These are phyloP conservation scores for Sphenodon punctatus DNA, from an alignment of 2,797 vertebrate species.

Conservation along the genomic window DNA sequence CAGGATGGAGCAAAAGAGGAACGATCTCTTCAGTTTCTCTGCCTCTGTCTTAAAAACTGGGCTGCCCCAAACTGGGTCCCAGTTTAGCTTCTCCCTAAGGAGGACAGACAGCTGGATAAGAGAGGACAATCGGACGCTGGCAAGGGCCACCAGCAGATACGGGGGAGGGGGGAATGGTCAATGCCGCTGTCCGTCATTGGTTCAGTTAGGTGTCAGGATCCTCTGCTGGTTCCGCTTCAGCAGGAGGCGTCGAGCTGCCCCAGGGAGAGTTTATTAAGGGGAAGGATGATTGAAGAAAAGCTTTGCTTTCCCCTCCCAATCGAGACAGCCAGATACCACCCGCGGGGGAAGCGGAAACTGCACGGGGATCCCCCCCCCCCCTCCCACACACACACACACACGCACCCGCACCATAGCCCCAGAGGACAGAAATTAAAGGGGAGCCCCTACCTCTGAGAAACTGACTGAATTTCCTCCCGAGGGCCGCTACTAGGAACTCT, in stretches of 20 bases:
- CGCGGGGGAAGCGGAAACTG: no score
- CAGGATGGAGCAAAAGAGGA: background rate
- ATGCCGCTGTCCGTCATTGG: no score
- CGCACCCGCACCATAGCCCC: background rate
- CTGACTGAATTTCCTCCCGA: no score
- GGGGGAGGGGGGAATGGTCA: no score
- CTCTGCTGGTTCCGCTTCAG: constrained; percentile 1
- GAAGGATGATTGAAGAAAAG: no score
- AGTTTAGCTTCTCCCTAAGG: background rate
- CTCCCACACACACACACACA: no score
- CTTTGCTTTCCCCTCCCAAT: no score
- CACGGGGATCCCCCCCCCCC: background rate
- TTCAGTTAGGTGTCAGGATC: constrained; percentile 5
- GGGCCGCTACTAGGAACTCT: no score
- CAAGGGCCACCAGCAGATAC: no score
- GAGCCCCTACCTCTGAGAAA: background rate
- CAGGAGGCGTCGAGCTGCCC: background rate
- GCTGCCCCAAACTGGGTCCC: no score
- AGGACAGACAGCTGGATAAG: background rate
- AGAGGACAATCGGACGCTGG: background rate
- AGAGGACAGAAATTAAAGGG: background rate
- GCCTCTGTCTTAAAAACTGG: background rate
- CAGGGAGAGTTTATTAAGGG: background rate
- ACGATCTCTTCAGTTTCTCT: no score
- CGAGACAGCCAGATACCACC: no score